A percentile compares a stretch with the other conserved stretches of the same genome.
Evolutionary conservation across 2,888 invertebrate genomes (phyloP).

Genomic region (Tenthredo scrophulariae): DNA sequence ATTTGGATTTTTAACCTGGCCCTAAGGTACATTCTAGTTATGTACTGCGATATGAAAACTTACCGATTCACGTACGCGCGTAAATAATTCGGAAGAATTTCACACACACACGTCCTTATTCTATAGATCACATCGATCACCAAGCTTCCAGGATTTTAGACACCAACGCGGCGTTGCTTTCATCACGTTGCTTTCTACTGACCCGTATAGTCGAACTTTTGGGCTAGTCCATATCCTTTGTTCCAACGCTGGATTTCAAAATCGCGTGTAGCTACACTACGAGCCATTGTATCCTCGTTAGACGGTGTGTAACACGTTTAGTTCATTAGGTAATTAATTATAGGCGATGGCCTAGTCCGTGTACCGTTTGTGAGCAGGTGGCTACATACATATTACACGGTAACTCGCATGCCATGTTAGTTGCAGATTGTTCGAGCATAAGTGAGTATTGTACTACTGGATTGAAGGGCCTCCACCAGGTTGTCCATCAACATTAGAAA

Average conservation of each 20-base stretch:
- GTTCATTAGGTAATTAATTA: conserved; percentile 48
- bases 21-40: background rate
- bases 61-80: background rate
- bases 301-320: conserved; percentile 45
- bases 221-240: conserved; percentile 7
- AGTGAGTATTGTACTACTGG: background rate
- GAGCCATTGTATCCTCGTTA: conserved; percentile 15
- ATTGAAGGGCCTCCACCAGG: background rate
- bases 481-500: no score
- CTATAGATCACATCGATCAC: background rate
- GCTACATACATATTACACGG: background rate
- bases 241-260: conserved; percentile 5
- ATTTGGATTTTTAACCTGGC: no score
- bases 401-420: background rate
- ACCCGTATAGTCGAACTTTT: conserved; percentile 7
- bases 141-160: background rate
- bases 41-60: no score
- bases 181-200: background rate
- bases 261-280: conserved; percentile 21
- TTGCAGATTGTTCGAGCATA: background rate
- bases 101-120: background rate
- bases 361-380: background rate
- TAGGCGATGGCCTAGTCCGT: background rate
- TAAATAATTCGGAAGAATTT: background rate
- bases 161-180: background rate